A percentile compares a stretch with the other conserved stretches of the same genome.
phyloP scores from a whole-genome alignment of 2,888 invertebrate species.

The Ichneumoninae sp. region DNA sequence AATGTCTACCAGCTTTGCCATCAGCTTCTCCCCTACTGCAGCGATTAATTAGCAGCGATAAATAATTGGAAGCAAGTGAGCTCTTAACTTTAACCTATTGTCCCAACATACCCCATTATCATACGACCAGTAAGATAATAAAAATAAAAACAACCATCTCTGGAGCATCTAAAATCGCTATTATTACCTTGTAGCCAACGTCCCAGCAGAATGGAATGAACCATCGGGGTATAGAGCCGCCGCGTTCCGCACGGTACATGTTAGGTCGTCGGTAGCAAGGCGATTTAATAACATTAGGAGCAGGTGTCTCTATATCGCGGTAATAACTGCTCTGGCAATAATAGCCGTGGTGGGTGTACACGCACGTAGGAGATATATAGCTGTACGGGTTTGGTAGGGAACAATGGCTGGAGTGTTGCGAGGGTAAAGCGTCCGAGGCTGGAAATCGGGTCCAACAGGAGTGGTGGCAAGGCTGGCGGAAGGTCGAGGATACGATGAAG shows the following conservation, averaged over 20 bases:
- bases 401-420: slow-evolving; percentile 53
- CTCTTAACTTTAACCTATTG: neutral
- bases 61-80: too few species aligned
- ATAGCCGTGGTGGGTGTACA: slow-evolving; percentile 46
- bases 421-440: slow-evolving; percentile 12
- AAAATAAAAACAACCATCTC: neutral
- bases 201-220: neutral
- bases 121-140: neutral
- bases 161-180: neutral
- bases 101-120: neutral
- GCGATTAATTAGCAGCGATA: too few species aligned
- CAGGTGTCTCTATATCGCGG: slow-evolving; percentile 65
- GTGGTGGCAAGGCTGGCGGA: slow-evolving; percentile 1
- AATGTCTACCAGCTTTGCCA: too few species aligned
- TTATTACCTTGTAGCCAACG: neutral
- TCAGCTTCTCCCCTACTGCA: too few species aligned
- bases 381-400: slow-evolving; percentile 13
- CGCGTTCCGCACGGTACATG: neutral
- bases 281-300: slow-evolving; percentile 63
- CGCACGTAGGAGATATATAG: slow-evolving; percentile 28
- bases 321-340: slow-evolving; percentile 66
- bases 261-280: slow-evolving; percentile 8
- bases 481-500: slow-evolving; percentile 1
- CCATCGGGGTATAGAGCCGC: neutral
- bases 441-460: slow-evolving; percentile 28